These are phyloP conservation scores for Sycobia sp. DNA, from an alignment of 1,140 invertebrate genomes.

Conservation along the genomic window DNA sequence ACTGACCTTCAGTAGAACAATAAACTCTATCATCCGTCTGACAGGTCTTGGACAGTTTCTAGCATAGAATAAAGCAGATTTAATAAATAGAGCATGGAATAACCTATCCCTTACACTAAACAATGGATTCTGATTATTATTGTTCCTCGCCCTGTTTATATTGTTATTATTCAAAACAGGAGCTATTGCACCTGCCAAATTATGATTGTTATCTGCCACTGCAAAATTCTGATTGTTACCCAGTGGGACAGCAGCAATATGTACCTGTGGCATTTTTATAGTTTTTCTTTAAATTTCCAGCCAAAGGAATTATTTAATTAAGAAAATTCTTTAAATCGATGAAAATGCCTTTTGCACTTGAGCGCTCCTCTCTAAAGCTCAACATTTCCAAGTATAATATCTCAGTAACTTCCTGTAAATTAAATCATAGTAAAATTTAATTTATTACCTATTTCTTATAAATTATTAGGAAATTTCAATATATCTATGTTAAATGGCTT, in stretches of 20 bases:
- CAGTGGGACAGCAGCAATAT: constrained; percentile 43
- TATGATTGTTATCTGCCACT: constrained; percentile 50
- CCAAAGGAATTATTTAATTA: constrained; percentile 17
- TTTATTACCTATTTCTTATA: no score
- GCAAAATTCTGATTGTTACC: constrained; percentile 51
- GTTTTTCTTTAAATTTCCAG: constrained; percentile 10
- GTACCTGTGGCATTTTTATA: constrained; percentile 48
- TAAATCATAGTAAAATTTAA: no score
- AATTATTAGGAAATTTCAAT: no score
- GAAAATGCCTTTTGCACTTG: constrained; percentile 10
- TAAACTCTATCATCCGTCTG: constrained; percentile 87
- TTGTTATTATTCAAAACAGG: constrained; percentile 47
- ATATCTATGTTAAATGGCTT: no score
- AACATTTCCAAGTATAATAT: constrained; percentile 35
- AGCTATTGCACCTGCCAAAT: constrained; percentile 48
- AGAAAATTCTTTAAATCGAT: constrained; percentile 17
- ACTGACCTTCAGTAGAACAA: constrained; percentile 82
- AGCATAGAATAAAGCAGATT: constrained; percentile 88
- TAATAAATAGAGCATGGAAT: constrained; percentile 95
- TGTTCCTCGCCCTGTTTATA: constrained; percentile 47
- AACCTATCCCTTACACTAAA: constrained; percentile 88
- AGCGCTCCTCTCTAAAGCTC: constrained; percentile 21
- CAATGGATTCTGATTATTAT: constrained; percentile 71
- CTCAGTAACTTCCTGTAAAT: constrained; percentile 17
- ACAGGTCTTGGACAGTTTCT: constrained; percentile 84